Evolutionary conservation across 1,140 invertebrate species (phyloP).

Genomic region (Maconellicoccus hirsutus): DNA sequence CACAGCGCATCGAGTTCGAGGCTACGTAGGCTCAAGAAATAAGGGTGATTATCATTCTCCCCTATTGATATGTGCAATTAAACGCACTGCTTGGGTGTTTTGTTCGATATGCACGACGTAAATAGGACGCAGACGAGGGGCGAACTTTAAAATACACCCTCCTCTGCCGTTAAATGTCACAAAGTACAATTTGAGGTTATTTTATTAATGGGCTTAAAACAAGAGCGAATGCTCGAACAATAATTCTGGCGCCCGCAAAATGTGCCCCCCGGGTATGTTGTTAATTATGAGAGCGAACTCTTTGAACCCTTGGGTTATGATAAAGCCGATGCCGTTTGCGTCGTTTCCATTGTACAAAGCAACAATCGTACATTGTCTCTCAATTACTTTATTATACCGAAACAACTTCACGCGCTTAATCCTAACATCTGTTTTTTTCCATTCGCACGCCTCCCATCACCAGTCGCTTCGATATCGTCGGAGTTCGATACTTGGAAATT

Average conservation of each 20-base stretch:
- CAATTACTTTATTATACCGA: conserved; percentile 9
- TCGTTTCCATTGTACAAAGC: neutral
- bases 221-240: neutral
- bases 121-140: no score
- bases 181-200: conserved; percentile 9
- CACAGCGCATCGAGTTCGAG: neutral
- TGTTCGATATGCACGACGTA: neutral
- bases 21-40: neutral
- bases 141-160: neutral
- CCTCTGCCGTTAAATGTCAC: neutral
- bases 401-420: neutral
- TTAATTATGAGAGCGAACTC: conserved; percentile 8
- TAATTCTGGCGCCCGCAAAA: conserved; percentile 7
- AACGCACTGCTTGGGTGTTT: neutral
- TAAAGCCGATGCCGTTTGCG: neutral
- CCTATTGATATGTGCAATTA: conserved; percentile 9
- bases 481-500: no score
- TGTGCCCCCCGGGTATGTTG: conserved; percentile 1
- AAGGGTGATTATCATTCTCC: conserved; percentile 6
- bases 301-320: conserved; percentile 7
- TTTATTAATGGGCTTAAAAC: conserved; percentile 9
- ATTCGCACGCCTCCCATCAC: no score
- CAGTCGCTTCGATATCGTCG: no score
- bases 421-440: conserved; percentile 1
- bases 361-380: conserved; percentile 8